Conservation (phyloP, 1,140 invertebrate species). For the Trialeurodes vaporariorum region DNA sequence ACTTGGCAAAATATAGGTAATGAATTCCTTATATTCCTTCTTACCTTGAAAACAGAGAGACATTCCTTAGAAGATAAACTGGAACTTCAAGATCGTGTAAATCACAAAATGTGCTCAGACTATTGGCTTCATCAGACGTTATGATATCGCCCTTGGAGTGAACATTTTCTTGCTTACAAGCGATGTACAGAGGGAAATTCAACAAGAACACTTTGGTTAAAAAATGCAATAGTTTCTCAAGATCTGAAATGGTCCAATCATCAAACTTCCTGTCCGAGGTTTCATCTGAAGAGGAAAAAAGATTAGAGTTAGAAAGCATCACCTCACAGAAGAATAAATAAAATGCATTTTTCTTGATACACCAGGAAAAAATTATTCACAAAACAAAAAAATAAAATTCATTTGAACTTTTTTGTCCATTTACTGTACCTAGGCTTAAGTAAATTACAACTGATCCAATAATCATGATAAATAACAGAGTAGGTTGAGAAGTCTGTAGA, state of each 20-base stretch:
- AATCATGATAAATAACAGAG: too few species aligned
- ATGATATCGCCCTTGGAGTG: conserved; percentile 63
- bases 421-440: background rate
- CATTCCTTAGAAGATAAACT: conserved; percentile 74
- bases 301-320: too few species aligned
- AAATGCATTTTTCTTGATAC: too few species aligned
- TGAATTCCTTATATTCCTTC: too few species aligned
- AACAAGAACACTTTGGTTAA: conserved; percentile 69
- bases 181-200: conserved; percentile 85
- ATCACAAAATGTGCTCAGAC: conserved; percentile 73
- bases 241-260: conserved; percentile 57
- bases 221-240: conserved; percentile 63
- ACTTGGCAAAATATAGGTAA: background rate
- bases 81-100: conserved; percentile 86
- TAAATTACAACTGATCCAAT: too few species aligned
- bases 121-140: conserved; percentile 60
- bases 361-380: too few species aligned
- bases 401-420: background rate
- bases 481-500: too few species aligned
- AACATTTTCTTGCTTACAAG: conserved; percentile 67
- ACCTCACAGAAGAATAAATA: too few species aligned
- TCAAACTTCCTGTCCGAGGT: conserved; percentile 7
- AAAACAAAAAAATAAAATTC: background rate
- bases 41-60: conserved; percentile 73
- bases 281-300: background rate